Percentiles rank a stretch among this genome's conserved stretches.
Conservation (phyloP, 2,113 vertebrate species). For the Plecturocebus donacophilus region DNA sequence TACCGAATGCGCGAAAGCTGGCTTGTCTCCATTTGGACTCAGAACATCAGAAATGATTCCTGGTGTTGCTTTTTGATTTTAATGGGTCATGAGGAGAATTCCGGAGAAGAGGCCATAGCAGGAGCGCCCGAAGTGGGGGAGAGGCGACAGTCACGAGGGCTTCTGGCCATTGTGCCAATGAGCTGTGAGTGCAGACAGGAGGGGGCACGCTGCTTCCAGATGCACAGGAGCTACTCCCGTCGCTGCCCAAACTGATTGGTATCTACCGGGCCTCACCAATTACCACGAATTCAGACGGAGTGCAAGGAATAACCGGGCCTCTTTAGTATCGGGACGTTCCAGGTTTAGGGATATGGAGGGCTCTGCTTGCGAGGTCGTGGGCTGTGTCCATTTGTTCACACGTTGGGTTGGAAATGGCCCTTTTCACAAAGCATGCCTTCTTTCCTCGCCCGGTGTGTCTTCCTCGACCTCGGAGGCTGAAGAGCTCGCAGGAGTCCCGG, state of each 20-base stretch:
- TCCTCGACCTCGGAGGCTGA: neutral
- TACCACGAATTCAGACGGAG: too few species aligned
- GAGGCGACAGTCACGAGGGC: neutral
- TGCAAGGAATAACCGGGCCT: neutral
- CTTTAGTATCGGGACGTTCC: neutral
- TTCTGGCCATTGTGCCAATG: neutral
- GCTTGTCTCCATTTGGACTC: neutral
- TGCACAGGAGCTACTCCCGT: neutral
- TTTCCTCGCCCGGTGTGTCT: neutral
- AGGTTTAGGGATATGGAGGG: neutral
- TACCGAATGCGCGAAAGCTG: neutral
- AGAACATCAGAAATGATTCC: neutral
- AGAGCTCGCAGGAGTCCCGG: neutral
- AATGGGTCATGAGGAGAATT: neutral
- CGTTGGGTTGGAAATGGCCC: too few species aligned
- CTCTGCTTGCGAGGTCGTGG: fast-evolving
- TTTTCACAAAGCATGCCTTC: neutral
- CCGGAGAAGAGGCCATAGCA: neutral
- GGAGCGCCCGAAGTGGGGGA: too few species aligned
- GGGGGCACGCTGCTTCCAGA: too few species aligned
- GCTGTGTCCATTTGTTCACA: too few species aligned
- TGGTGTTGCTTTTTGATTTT: neutral
- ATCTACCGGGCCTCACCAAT: neutral
- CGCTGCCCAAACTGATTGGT: neutral
- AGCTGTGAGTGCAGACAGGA: neutral